These are phyloP conservation scores for Zaprionus kolodkinae DNA, from an alignment of 1,140 invertebrate species.

Conservation along the genomic window DNA sequence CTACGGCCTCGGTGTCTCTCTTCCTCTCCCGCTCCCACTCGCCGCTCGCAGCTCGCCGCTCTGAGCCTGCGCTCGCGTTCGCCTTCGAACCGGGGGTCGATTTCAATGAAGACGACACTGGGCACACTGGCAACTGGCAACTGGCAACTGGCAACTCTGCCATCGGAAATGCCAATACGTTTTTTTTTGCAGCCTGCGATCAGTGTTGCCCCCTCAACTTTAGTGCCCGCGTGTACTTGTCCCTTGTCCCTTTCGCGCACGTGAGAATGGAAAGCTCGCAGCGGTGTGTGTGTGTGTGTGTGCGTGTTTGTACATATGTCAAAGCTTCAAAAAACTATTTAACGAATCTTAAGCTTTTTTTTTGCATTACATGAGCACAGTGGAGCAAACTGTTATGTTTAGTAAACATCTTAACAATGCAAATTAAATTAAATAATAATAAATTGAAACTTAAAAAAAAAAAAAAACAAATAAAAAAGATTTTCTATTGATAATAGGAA, in stretches of 20 bases:
- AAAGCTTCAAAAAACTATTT: slow-evolving; percentile 20
- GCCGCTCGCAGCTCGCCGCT: slow-evolving; percentile 1
- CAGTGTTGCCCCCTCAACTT: slow-evolving; percentile 34
- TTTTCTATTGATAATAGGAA: no score
- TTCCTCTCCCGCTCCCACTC: not conserved
- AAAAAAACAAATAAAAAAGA: no score
- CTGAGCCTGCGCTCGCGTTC: slow-evolving; percentile 2
- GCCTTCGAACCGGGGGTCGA: slow-evolving; percentile 43
- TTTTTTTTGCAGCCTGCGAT: slow-evolving; percentile 17
- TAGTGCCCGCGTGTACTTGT: slow-evolving; percentile 8
- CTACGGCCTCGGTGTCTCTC: slow-evolving; percentile 10
- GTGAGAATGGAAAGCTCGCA: not conserved
- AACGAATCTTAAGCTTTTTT: slow-evolving; percentile 18
- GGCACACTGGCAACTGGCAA: not conserved
- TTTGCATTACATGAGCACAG: slow-evolving; percentile 5
- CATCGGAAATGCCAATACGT: slow-evolving; percentile 73
- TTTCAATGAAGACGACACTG: slow-evolving; percentile 68
- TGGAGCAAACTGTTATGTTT: not conserved
- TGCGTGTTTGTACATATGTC: slow-evolving; percentile 6
- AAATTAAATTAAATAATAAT: not conserved
- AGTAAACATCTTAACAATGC: no score
- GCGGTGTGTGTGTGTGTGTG: slow-evolving; percentile 5
- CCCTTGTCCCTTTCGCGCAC: not conserved
- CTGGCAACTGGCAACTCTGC: slow-evolving; percentile 16
- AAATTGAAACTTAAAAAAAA: not conserved